Conservation (phyloP, 1,140 invertebrate species). For the Aphelenchoides fujianensis region DNA sequence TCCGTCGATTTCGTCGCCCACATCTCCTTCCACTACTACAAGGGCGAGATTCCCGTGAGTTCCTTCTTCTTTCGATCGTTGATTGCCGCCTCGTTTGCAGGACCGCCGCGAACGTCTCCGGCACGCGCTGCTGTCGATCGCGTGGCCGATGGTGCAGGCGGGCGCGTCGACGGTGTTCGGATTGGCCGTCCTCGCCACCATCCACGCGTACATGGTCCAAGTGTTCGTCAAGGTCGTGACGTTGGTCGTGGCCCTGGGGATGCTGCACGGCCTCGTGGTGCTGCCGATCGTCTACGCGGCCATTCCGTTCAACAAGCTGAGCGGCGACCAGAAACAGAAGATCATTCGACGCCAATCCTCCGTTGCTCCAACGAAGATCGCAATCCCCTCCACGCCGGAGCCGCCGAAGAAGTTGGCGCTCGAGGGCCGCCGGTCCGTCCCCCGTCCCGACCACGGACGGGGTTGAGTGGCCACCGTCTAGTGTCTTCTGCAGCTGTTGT, state of each 20-base stretch:
- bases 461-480: background rate
- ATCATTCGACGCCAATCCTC: constrained; percentile 20
- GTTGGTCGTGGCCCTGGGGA: constrained; percentile 62
- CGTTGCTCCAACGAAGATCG: constrained; percentile 28
- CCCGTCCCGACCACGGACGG: constrained; percentile 1
- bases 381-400: constrained; percentile 15
- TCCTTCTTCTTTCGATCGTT: constrained; percentile 6
- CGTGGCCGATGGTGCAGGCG: constrained; percentile 90
- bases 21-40: constrained; percentile 67
- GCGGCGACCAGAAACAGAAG: constrained; percentile 13
- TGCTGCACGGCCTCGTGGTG: constrained; percentile 62
- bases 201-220: constrained; percentile 80
- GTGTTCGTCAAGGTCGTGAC: constrained; percentile 65
- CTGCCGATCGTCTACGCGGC: constrained; percentile 63
- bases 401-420: constrained; percentile 3
- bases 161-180: constrained; percentile 86
- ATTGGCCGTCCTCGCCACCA: constrained; percentile 77
- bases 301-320: constrained; percentile 55
- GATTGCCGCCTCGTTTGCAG: constrained; percentile 29
- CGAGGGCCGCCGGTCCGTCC: background rate
- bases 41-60: constrained; percentile 64
- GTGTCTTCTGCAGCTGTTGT: background rate
- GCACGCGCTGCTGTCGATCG: constrained; percentile 81
- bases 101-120: constrained; percentile 76
- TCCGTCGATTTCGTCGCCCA: constrained; percentile 66